Base-by-base conservation (phyloP, 2,113 vertebrate genomes). In the Heteronetta atricapilla region DNA sequence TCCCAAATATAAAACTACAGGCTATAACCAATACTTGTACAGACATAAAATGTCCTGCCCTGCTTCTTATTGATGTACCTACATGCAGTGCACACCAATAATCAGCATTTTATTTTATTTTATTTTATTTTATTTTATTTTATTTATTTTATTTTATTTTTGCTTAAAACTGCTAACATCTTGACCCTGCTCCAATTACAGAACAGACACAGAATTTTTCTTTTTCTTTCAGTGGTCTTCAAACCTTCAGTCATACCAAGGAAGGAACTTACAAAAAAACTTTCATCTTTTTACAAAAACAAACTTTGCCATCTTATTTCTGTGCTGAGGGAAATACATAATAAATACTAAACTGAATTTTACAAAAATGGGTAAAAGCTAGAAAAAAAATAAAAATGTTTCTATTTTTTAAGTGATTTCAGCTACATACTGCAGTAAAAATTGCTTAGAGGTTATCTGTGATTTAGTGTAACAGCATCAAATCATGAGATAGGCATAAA, bases 321-420 rank as follows among this genome's bases (percentile, higher is more conserved):
- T 77, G 46, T 83, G 25, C 68, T 82, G 31, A 74, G 46, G 20
- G 26, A 83, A 76, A 95, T 70, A 40, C 42, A 79, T 66, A 89
- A 82, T 56, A 25, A 36, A 77, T 56, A 44, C 5, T 69, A 91
- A 0, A 0, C 6, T 55, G 72, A 83, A 90, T 74, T 77, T 38
- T 55, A 80, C 59, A 88, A 55, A 66, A 89, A 75, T 20, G 59
- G 36, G 40, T 77, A 92, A 93, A 88, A 85, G 22, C 25, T 69
- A 53, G 8, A 88, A 87, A 94, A 94, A 29, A 55, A 89, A 66
- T 67, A 89, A 86, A 93, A 93, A 83, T 56, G 11, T 26, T 92
- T 90, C 23, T 82, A 38, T 82, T 94, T 82, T 94, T 89, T 86
- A 86, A 89, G 55, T 67, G 31, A 82, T 93, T 94, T 91, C 68